Percentiles rank a stretch among this genome's conserved stretches.
Conservation (phyloP, 2,888 invertebrate genomes). For the Apodemia mormo region DNA sequence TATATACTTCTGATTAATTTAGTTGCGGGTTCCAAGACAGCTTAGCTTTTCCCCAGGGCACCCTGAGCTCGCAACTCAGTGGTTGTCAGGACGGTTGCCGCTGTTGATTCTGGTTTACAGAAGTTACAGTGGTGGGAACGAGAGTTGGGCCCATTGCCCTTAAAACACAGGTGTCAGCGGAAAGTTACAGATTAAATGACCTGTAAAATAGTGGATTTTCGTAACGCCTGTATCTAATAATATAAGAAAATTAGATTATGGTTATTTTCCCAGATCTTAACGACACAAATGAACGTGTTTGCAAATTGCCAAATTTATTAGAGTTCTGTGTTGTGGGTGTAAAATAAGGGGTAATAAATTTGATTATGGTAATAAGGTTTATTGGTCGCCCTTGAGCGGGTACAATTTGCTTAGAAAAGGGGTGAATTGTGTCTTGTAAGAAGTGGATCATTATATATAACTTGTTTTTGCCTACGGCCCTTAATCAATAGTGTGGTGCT, state of each 20-base stretch:
- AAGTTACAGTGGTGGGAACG: no score
- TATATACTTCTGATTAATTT: no score
- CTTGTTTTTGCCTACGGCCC: background rate
- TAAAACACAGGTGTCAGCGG: no score
- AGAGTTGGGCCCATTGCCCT: no score
- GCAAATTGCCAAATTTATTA: background rate
- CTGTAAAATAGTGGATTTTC: no score
- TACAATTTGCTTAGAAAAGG: constrained; percentile 13
- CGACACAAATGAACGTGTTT: background rate
- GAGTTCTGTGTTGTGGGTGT: background rate
- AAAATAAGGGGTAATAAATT: constrained; percentile 10
- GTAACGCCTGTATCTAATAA: no score
- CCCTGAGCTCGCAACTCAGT: no score
- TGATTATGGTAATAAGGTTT: constrained; percentile 5
- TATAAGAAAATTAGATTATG: background rate
- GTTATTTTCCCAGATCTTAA: background rate
- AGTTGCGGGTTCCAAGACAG: no score
- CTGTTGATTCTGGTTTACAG: no score
- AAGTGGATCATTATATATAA: constrained; percentile 6
- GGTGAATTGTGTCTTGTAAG: constrained; percentile 8
- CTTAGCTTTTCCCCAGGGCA: no score
- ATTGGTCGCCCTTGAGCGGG: constrained; percentile 6
- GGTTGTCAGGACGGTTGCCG: no score
- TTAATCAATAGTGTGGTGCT: background rate
- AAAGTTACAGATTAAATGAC: no score